phyloP scores from a whole-genome alignment of 2,797 vertebrate genomes.

The Eulemur albifrons region DNA sequence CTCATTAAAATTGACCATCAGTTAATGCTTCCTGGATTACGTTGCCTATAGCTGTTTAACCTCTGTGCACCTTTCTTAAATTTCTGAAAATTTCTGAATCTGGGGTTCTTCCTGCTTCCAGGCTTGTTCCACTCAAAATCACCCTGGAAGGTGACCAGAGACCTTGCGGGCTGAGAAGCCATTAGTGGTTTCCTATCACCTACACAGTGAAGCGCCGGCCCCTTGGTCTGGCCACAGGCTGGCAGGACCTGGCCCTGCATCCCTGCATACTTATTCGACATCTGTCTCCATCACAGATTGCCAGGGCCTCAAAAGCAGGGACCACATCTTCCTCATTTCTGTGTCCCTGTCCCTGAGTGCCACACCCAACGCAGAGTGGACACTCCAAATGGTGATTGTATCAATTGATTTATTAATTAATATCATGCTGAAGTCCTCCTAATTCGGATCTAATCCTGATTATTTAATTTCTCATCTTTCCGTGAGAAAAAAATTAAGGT shows the following conservation, averaged over 20 bases:
- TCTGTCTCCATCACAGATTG: background rate
- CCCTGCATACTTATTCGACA: background rate
- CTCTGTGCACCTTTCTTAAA: background rate
- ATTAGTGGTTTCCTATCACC: background rate
- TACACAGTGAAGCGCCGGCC: background rate
- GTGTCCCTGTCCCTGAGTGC: background rate
- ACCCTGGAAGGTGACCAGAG: background rate
- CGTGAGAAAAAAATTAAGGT: background rate
- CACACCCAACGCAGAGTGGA: background rate
- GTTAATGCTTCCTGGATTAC: background rate
- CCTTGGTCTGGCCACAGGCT: background rate
- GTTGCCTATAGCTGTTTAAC: background rate
- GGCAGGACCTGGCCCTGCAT: background rate
- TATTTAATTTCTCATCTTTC: conserved; percentile 12
- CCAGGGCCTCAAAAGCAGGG: background rate
- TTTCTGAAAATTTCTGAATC: background rate
- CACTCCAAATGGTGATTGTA: background rate
- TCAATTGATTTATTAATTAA: background rate
- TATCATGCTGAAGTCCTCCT: background rate
- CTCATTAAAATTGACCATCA: background rate
- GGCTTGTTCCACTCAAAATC: background rate
- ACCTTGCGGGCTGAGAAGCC: background rate
- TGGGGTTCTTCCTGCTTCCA: background rate
- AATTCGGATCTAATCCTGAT: background rate
- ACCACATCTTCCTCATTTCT: background rate